Evolutionary conservation across 2,797 vertebrate species (phyloP), one percentile per base, ranked within the genome.

Genomic region (Champsocephalus gunnari): DNA sequence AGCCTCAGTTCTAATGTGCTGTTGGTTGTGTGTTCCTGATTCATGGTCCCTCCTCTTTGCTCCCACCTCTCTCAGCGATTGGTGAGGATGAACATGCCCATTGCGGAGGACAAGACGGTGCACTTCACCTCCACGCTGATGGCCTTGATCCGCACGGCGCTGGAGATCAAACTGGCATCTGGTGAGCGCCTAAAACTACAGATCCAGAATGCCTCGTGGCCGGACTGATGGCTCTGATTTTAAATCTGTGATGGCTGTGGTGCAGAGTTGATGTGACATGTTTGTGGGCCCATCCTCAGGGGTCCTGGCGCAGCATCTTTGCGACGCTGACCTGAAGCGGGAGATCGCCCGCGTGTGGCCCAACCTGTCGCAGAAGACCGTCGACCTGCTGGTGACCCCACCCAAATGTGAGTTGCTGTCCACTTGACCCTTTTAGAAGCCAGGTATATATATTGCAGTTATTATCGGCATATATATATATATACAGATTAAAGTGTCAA

Each of bases 1-100:
- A 48, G 47, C n/a, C 61, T 17, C 34, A 10, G 48, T 50, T 49
- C 14, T 12, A 5, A 53, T 68, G 11, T 68, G 24, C 32, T 75
- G 45, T 28, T 55, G 60, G 5, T 69, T 51, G 16, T 60, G 41
- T 14, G 41, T 59, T 64, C 14, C 62, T 69, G 75, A 66, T 69
- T 83, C 65, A 79, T 62, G 24, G 41, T n/a, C 43, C 45, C 51
- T 75, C 73, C 51, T 47, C 48, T 73, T 56, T 80, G 70, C 73
- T 48, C 73, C 66, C 66, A 4, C 71, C 68, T 89, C 59, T 81
- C 70, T 82, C 92, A 99, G 98, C 97, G 98, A 43, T 83, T 99
- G 93, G 98, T 99, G 71, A 94, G 93, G 89, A 99, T 99, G 98
- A 99, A 99, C 93, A 99, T 99, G 98, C 98, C 98, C 1, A 99